Evolutionary conservation across 2,888 invertebrate genomes (phyloP).

Genomic region (Mimas tiliae): DNA sequence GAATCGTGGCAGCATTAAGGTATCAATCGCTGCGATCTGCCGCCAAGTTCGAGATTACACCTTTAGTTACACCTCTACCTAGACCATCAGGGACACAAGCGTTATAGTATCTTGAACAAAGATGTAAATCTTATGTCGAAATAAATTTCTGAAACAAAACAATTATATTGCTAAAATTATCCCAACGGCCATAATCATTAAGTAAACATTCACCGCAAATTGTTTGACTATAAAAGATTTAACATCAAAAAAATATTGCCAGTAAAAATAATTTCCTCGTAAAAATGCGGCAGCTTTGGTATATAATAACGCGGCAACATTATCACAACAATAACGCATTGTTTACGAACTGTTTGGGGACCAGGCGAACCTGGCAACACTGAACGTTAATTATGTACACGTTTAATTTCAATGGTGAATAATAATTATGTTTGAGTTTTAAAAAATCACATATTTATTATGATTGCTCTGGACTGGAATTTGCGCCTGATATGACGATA

Average conservation of each 20-base stretch:
- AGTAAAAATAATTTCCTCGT: slow-evolving; percentile 15
- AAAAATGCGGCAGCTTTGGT: slow-evolving; percentile 6
- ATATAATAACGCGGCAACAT: slow-evolving; percentile 21
- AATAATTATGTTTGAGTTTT: too few species aligned
- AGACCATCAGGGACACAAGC: too few species aligned
- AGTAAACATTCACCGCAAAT: slow-evolving; percentile 9
- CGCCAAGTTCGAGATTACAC: too few species aligned
- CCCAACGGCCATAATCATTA: background rate
- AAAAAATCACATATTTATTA: too few species aligned
- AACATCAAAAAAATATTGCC: slow-evolving; percentile 22
- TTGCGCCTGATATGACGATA: too few species aligned
- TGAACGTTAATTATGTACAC: background rate
- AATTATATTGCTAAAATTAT: background rate
- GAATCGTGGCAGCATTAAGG: too few species aligned
- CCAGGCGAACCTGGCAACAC: background rate
- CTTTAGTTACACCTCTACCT: too few species aligned
- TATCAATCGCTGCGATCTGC: too few species aligned
- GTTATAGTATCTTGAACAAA: too few species aligned
- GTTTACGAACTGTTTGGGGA: slow-evolving; percentile 21
- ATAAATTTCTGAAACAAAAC: background rate
- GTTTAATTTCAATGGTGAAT: background rate
- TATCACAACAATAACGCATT: slow-evolving; percentile 21
- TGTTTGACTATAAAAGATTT: slow-evolving; percentile 21
- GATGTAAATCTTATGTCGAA: background rate
- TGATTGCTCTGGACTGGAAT: too few species aligned